Evolutionary conservation across 2,113 vertebrate genomes (phyloP), one percentile per base, ranked within the genome.

Genomic region (Ptychochromis oligacanthus): DNA sequence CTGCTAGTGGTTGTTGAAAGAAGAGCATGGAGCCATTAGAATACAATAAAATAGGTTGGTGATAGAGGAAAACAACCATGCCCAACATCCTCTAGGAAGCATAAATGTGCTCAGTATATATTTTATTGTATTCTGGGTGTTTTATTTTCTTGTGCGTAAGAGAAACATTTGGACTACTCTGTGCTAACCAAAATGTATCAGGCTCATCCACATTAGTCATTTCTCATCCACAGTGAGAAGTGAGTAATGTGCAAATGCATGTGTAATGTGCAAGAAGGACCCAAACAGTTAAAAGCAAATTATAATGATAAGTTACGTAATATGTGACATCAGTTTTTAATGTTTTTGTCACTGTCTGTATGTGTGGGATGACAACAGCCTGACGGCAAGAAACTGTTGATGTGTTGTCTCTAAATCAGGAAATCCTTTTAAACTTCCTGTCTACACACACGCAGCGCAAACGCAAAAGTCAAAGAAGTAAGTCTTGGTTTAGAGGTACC

Each of bases 351-450:
- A 8, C 7, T 26, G 22, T 1, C 12, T 20, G 43, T 72, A 31
- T 40, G 57, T 60, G 28, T 31, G 5, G 64, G 28, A 20, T 31
- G 14, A 46, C 31, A 77, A 62, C 7, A 34, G 38, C 18, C 61
- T 24, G 20, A 61, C 20, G 12, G 81, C 34, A 18, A 70, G 17
- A 24, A 70, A 52, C 36, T 34, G 74, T 58, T 59, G 54, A 26
- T 58, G 10, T 28, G 56, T 70, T 74, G 74, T n/a, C 22, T 87
- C 58, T 82, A 67, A 90, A 92, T 85, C 92, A 93, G 93, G 93
- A 94, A 93, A 86, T 91, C 77, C 77, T 82, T 43, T 58, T 64
- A 4, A 78, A 92, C 90, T 94, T 94, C 91, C 93, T 94, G 91
- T 64, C 57, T 80, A 56, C 36, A 83, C 54, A 72, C 61, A 43